Conservation (phyloP, 2,888 invertebrate genomes). For the Caenorhabditis uteleia region DNA sequence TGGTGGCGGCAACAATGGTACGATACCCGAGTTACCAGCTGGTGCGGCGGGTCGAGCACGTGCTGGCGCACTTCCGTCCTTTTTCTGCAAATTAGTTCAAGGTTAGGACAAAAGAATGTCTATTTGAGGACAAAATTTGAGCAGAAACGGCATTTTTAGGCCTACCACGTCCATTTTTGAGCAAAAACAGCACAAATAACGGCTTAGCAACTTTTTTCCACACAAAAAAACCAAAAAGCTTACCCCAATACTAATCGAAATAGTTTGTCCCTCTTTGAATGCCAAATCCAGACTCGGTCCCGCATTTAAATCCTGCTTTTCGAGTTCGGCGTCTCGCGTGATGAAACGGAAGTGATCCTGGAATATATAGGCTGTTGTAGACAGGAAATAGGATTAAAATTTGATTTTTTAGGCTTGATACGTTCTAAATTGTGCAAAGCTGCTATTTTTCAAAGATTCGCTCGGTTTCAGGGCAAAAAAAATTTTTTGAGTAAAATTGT, state of each 20-base stretch:
- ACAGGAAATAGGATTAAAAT: conserved; percentile 1
- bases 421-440: background rate
- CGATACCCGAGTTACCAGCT: conserved; percentile 41
- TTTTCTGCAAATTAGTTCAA: conserved; percentile 28
- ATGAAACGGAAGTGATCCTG: conserved; percentile 71
- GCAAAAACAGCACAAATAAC: no score
- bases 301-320: conserved; percentile 72
- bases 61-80: conserved; percentile 31
- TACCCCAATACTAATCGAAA: conserved; percentile 89
- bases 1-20: conserved; percentile 66
- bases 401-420: background rate
- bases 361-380: no score
- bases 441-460: background rate
- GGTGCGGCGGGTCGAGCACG: conserved; percentile 38
- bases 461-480: no score
- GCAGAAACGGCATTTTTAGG: background rate
- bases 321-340: conserved; percentile 82
- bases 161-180: background rate
- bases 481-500: no score
- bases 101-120: background rate
- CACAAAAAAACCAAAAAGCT: no score
- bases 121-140: background rate
- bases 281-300: conserved; percentile 84
- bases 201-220: no score
- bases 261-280: conserved; percentile 98